These are phyloP conservation scores for Mesocentrotus franciscanus DNA, from an alignment of 53 echinoderm and acorn worm species.

Conservation along the genomic window DNA sequence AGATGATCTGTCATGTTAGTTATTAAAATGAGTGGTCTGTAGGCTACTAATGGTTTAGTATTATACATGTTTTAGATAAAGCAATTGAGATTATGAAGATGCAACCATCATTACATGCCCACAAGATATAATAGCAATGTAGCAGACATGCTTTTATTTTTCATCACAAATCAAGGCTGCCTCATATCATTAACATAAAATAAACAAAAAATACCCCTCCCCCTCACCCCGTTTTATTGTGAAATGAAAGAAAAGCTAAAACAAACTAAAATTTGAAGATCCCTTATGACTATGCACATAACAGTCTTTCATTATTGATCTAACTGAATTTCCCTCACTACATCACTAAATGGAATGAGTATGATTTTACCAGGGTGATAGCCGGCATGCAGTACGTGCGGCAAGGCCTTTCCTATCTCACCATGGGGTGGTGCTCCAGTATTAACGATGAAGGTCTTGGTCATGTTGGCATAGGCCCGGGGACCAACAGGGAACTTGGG, in stretches of 20 bases:
- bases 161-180: not conserved
- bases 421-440: constrained; percentile 90
- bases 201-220: no score
- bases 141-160: constrained; percentile 4
- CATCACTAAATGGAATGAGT: not conserved
- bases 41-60: constrained; percentile 28
- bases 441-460: constrained; percentile 80
- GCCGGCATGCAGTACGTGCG: constrained; percentile 13
- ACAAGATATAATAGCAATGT: not conserved
- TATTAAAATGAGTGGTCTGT: not conserved
- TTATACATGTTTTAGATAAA: not conserved
- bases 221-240: no score
- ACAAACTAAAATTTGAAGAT: not conserved
- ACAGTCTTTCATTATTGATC: not conserved
- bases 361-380: constrained; percentile 41
- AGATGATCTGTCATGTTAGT: not conserved
- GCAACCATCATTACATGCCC: not conserved
- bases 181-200: not conserved
- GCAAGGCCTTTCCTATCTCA: constrained; percentile 65
- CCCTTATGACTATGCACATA: no score
- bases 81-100: not conserved
- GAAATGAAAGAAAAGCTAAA: not conserved
- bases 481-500: constrained; percentile 96
- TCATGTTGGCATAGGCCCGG: constrained; percentile 85
- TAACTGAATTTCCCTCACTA: not conserved